phyloP scores from a whole-genome alignment of 2,797 vertebrate genomes.

The Emys orbicularis region DNA sequence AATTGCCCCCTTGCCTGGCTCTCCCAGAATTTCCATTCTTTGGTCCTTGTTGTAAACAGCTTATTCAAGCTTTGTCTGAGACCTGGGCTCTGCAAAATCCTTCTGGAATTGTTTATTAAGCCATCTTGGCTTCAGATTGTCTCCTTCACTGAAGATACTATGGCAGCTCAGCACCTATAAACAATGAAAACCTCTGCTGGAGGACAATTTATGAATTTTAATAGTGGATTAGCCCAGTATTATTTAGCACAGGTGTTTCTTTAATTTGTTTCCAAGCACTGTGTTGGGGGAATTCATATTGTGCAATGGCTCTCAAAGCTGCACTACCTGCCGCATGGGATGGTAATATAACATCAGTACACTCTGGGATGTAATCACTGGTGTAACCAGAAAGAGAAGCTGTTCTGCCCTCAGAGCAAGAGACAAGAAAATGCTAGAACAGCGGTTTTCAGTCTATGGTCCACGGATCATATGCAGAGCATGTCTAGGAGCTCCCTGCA shows the following conservation, averaged over 20 bases:
- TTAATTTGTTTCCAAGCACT: not conserved
- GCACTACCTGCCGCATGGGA: not conserved
- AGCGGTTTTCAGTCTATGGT: not conserved
- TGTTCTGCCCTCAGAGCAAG: not conserved
- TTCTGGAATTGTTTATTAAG: conserved; percentile 59
- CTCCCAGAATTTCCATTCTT: conserved; percentile 23
- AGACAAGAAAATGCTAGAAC: not conserved
- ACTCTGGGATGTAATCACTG: not conserved
- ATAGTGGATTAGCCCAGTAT: not conserved
- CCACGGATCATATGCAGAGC: not conserved
- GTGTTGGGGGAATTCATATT: not conserved
- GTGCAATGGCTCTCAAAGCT: not conserved
- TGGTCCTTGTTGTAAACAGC: conserved; percentile 34
- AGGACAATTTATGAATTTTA: conserved; percentile 35
- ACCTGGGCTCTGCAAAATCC: conserved; percentile 25
- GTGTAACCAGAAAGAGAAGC: not conserved
- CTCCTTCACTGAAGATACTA: conserved; percentile 32
- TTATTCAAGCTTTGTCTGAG: conserved; percentile 8
- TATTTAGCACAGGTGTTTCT: conserved; percentile 35
- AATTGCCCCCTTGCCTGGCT: conserved; percentile 38
- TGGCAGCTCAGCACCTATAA: conserved; percentile 30
- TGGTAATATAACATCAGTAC: not conserved
- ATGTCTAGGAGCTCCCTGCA: not conserved
- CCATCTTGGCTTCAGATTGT: conserved; percentile 50
- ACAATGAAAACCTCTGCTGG: conserved; percentile 17